Evolutionary conservation across 2,888 invertebrate species (phyloP).

Genomic region (Cordilura impudica): DNA sequence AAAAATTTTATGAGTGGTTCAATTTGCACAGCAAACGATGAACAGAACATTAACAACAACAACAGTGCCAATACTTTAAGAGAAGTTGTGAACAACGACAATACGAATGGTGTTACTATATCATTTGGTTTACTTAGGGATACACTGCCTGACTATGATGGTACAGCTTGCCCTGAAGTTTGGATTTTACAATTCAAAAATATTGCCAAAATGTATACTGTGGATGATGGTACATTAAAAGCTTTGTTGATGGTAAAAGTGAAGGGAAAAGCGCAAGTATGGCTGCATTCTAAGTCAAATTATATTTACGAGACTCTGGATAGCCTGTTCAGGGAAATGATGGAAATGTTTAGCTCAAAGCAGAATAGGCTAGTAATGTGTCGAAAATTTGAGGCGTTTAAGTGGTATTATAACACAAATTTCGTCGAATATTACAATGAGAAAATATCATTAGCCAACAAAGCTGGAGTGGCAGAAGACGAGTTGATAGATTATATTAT

Average conservation of each 20-base stretch:
- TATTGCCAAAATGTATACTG: not conserved
- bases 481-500: constrained; percentile 58
- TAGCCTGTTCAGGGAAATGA: constrained; percentile 1
- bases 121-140: constrained; percentile 18
- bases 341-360: constrained; percentile 2
- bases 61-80: not conserved
- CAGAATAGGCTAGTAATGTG: constrained; percentile 39
- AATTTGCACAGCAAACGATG: not conserved
- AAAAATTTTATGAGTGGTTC: not conserved
- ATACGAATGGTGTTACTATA: too few relatives aligned
- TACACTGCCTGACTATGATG: constrained; percentile 35
- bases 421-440: constrained; percentile 51
- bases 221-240: constrained; percentile 10
- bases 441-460: constrained; percentile 43
- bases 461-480: constrained; percentile 32
- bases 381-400: constrained; percentile 43
- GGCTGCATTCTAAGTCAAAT: constrained; percentile 45
- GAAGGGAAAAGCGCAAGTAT: constrained; percentile 43
- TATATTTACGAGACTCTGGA: constrained; percentile 2
- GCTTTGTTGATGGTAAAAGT: constrained; percentile 35
- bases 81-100: not conserved
- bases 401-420: constrained; percentile 29
- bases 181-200: constrained; percentile 37
- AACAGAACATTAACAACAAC: not conserved
- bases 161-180: not conserved